Evolutionary conservation across 2,797 vertebrate species (phyloP), one percentile per base, ranked within the genome.

Genomic region (Heliangelus exortis): DNA sequence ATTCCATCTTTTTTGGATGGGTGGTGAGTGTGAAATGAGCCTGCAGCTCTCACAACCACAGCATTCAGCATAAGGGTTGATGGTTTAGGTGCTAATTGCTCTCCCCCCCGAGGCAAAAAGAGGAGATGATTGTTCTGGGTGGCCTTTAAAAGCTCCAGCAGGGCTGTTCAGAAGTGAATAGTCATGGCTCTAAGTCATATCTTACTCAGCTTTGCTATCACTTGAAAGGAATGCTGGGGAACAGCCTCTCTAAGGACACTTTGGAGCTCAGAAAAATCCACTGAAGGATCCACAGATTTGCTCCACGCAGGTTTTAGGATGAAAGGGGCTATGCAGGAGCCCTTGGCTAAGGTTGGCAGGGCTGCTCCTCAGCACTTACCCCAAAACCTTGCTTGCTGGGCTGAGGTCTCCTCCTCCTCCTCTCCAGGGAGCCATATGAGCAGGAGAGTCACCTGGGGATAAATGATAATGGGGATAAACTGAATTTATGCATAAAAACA

Each of bases 181-280:
- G 85, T 84, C 71, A 92, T 68, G 1, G 3, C 69, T 73, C 39
- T 47, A 86, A 92, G 67, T 87, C 58, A 54, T 21, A 34, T 39
- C 43, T 96, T 65, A 95, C 84, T 97, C 94, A 67, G 67, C 94
- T 89, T 94, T 74, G 28, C 65, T 77, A 58, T 89, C 33, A 33
- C 47, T 92, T 73, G 50, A 63, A 95, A 95, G 90, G 89, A 86
- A 88, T 88, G 80, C 34, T 45, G 84, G 58, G 94, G 95, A 91
- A 68, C 83, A 93, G 81, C 73, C 63, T 85, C 89, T 43, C 68
- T 5, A 12, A 67, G 75, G 69, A 91, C 93, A 96, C 79, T 81
- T 53, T 69, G 88, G 86, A 81, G 73, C 84, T 79, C 87, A 87
- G 93, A 89, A 93, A 75, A 18, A 61, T 53, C 26, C 48, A 34